Evolutionary conservation across 2,888 invertebrate species (phyloP), one percentile per base, ranked within the genome.

Genomic region (Halictus quadricinctus): DNA sequence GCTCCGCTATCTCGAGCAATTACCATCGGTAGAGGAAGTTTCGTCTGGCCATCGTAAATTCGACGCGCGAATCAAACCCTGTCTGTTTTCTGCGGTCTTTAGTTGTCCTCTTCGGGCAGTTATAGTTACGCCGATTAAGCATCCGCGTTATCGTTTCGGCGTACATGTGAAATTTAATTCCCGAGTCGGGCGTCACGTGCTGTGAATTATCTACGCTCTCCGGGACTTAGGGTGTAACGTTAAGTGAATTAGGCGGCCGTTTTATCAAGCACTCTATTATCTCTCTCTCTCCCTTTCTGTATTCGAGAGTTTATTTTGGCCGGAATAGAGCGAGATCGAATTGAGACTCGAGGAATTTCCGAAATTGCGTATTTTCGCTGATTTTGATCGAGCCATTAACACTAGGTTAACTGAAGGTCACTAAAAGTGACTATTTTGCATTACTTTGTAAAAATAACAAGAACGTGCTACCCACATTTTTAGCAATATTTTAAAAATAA

Each of bases 21-120:
- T 76, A 50, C 2, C 75, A 18, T 78, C 54, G 73, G 13, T 64
- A 36, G 70, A 73, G 76, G 76, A 82, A 76, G 69, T 64, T 60
- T 60, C 13, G n/a, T 15, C 60, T 15, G 60, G 2, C 3, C 8
- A 58, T 10, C 29, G 29, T 13, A 13, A 5, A 13, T 29, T 13
- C 25, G 29, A 12, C 18, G 64, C 15, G 15, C 2, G 29, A 66
- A 66, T 8, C 66, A 36, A 66, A 29, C 15, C 66, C 36, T 29
- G 36, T 8, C 66, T 36, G 66, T 66, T 36, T 18, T 18, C 66
- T 18, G 66, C 7, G 8, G 25, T 15, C 15, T 36, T 15, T 66
- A 25, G 36, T 15, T 18, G 36, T 18, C 4, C 36, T 66, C 29
- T 8, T 8, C 29, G 18, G 60, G 2, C 36, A 36, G 18, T 66